Conservation (phyloP, 2,113 vertebrate genomes). For the Aleadryas rufinucha region DNA sequence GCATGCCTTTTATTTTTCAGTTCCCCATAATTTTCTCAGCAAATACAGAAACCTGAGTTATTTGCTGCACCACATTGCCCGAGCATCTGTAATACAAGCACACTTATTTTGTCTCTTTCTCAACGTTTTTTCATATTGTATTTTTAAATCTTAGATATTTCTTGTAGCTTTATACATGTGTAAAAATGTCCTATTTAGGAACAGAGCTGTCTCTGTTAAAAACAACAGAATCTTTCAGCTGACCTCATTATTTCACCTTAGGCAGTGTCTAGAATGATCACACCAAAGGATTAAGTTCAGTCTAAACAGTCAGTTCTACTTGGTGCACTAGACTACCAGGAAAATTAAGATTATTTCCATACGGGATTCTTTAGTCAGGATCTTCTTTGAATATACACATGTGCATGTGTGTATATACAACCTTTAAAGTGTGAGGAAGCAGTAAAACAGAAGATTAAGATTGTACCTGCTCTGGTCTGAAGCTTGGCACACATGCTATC, state of each 20-base stretch:
- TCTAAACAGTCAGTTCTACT: background rate
- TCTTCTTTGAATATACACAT: background rate
- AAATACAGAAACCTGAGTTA: conserved; percentile 40
- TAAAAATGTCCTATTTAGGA: background rate
- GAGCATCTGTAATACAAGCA: background rate
- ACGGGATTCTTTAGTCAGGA: background rate
- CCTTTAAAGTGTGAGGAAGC: background rate
- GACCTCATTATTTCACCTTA: background rate
- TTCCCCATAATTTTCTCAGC: conserved; percentile 46
- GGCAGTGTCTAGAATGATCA: background rate
- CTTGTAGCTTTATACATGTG: background rate
- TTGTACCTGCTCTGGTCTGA: background rate
- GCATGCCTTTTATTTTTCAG: conserved; percentile 37
- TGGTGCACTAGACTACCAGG: background rate
- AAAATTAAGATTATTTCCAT: background rate
- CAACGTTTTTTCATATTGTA: background rate
- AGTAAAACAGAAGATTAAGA: background rate
- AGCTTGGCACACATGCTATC: background rate
- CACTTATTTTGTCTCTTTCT: background rate
- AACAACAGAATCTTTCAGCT: background rate
- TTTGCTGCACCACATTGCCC: background rate
- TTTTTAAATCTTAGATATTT: background rate
- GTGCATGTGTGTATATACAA: background rate
- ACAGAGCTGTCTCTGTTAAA: background rate
- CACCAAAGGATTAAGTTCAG: background rate